phyloP scores from a whole-genome alignment of 2,888 invertebrate genomes.

The Hololepta plana region DNA sequence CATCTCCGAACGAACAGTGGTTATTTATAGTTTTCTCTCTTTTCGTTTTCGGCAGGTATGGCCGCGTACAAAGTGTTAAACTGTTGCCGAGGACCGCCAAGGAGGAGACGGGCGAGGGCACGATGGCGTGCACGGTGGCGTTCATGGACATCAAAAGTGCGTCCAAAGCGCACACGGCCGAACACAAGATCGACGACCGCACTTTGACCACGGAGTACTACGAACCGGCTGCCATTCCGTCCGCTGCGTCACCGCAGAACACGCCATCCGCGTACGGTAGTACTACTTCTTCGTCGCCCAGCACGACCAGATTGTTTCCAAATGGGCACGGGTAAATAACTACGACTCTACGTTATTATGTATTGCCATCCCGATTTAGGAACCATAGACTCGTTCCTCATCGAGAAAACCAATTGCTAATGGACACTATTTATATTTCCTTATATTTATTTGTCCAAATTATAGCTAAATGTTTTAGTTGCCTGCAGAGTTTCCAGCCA shows the following conservation, averaged over 20 bases:
- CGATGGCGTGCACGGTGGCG: slow-evolving; percentile 76
- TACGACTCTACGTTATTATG: too few species aligned
- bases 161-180: slow-evolving; percentile 75
- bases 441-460: too few species aligned
- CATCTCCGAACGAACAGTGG: too few species aligned
- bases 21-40: too few species aligned
- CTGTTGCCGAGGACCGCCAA: slow-evolving; percentile 47
- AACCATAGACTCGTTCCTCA: too few species aligned
- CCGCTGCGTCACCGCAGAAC: slow-evolving; percentile 29
- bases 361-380: too few species aligned
- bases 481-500: too few species aligned
- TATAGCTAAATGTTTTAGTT: too few species aligned
- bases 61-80: slow-evolving; percentile 94
- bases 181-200: slow-evolving; percentile 76
- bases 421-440: too few species aligned
- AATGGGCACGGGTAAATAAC: too few species aligned
- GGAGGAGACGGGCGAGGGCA: slow-evolving; percentile 37
- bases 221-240: slow-evolving; percentile 63
- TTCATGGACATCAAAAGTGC: slow-evolving; percentile 96
- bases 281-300: slow-evolving; percentile 38
- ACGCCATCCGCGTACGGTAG: slow-evolving; percentile 36
- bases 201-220: slow-evolving; percentile 81
- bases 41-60: slow-evolving; percentile 55
- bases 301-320: slow-evolving; percentile 27
- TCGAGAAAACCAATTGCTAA: too few species aligned